Evolutionary conservation across 2,888 invertebrate species (phyloP).

Genomic region (Cheilosia vulpina): DNA sequence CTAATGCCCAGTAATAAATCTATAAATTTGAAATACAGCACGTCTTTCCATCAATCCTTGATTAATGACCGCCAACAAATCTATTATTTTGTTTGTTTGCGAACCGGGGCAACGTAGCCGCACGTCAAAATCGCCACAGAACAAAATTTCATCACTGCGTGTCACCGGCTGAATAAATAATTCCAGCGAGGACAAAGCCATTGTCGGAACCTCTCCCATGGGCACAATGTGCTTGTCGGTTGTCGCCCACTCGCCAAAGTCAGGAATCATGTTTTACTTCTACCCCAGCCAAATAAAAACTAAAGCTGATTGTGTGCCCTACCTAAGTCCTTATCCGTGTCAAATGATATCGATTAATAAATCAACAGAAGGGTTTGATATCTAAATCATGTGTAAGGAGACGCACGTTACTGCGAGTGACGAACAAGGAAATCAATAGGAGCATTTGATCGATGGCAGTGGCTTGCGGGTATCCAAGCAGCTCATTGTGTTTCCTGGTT

Average conservation of each 20-base stretch:
- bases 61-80: neutral
- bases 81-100: neutral
- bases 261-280: conserved; percentile 6
- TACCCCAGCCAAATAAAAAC: neutral
- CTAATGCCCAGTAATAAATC: neutral
- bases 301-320: conserved; percentile 25
- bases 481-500: conserved; percentile 50
- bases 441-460: conserved; percentile 68
- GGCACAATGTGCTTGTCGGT: conserved; percentile 37
- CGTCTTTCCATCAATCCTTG: neutral
- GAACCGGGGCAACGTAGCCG: neutral
- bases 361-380: conserved; percentile 72
- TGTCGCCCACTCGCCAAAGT: conserved; percentile 12
- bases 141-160: conserved; percentile 32
- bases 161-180: conserved; percentile 55
- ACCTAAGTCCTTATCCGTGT: conserved; percentile 58
- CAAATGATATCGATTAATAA: conserved; percentile 72
- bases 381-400: conserved; percentile 68
- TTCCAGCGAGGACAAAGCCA: conserved; percentile 38
- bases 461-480: conserved; percentile 59
- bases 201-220: conserved; percentile 41
- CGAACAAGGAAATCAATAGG: conserved; percentile 63
- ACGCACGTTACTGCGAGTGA: conserved; percentile 34
- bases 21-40: neutral
- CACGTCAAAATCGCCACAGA: conserved; percentile 10